phyloP scores from a whole-genome alignment of 2,113 vertebrate species.

The Calypte anna region DNA sequence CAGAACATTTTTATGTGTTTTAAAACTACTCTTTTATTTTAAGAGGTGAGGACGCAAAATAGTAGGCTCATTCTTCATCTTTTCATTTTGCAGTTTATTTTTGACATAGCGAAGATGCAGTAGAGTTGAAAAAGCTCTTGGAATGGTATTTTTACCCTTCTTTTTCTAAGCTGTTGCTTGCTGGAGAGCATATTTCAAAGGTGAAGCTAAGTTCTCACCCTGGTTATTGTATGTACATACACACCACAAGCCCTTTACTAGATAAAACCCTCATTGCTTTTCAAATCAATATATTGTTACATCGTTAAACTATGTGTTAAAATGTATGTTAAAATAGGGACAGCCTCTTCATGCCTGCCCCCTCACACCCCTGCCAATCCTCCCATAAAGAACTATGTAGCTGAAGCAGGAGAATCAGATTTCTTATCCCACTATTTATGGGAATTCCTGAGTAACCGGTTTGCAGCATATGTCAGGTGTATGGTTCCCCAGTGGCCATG shows the following conservation, averaged over 20 bases:
- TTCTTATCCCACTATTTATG: neutral
- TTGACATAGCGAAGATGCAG: conserved; percentile 33
- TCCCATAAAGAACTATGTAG: neutral
- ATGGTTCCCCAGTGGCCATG: neutral
- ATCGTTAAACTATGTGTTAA: too few species aligned
- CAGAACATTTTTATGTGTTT: conserved; percentile 75
- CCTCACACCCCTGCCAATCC: neutral
- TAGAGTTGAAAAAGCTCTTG: conserved; percentile 25
- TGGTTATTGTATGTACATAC: neutral
- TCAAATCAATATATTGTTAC: too few species aligned
- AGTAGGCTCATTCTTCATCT: conserved; percentile 67
- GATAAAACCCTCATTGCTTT: neutral
- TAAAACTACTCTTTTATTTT: conserved; percentile 78
- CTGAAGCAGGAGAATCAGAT: neutral
- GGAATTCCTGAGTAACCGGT: neutral
- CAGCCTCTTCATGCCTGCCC: neutral
- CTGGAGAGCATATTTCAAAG: neutral
- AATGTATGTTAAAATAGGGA: neutral
- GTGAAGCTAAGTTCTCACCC: neutral
- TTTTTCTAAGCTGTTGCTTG: neutral
- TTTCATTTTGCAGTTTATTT: conserved; percentile 50
- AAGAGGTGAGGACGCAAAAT: conserved; percentile 66
- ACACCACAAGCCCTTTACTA: neutral
- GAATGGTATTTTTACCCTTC: conserved; percentile 47
- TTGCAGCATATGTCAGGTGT: neutral